Evolutionary conservation across 2,797 vertebrate genomes (phyloP).

Genomic region (Gephyroberyx darwinii): DNA sequence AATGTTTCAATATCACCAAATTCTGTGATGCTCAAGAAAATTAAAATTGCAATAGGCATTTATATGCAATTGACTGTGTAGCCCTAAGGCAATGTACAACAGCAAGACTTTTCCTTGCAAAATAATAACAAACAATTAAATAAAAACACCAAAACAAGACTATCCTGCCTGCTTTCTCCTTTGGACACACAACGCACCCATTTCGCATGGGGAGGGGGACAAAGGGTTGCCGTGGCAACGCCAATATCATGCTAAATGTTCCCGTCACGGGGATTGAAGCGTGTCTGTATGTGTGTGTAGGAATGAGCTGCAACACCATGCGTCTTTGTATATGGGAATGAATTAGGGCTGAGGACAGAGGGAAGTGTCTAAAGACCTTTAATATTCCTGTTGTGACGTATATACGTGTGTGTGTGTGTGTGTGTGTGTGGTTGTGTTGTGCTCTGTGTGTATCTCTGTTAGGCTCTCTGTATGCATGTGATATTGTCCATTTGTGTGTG

Average conservation of each 20-base stretch:
- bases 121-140: neutral
- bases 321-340: slow-evolving; percentile 22
- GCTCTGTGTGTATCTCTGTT: slow-evolving; percentile 28
- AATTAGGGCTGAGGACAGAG: slow-evolving; percentile 28
- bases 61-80: neutral
- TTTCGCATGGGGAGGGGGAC: slow-evolving; percentile 4
- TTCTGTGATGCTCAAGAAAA: neutral
- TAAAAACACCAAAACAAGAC: neutral
- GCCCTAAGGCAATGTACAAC: neutral
- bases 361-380: slow-evolving; percentile 37
- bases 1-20: too few species aligned
- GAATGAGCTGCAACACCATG: slow-evolving; percentile 52
- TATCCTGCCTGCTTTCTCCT: neutral
- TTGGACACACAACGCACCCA: slow-evolving; percentile 13
- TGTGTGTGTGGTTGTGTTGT: slow-evolving; percentile 1
- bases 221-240: slow-evolving; percentile 65
- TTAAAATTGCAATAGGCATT: neutral
- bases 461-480: slow-evolving; percentile 23
- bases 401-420: neutral
- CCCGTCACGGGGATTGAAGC: slow-evolving; percentile 62
- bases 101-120: neutral
- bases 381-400: slow-evolving; percentile 23
- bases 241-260: slow-evolving; percentile 63
- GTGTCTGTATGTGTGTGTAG: slow-evolving; percentile 39
- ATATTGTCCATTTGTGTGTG: slow-evolving; percentile 1